Conservation (phyloP, 64 coral and sea anemone species). For the Acropora tenuis region DNA sequence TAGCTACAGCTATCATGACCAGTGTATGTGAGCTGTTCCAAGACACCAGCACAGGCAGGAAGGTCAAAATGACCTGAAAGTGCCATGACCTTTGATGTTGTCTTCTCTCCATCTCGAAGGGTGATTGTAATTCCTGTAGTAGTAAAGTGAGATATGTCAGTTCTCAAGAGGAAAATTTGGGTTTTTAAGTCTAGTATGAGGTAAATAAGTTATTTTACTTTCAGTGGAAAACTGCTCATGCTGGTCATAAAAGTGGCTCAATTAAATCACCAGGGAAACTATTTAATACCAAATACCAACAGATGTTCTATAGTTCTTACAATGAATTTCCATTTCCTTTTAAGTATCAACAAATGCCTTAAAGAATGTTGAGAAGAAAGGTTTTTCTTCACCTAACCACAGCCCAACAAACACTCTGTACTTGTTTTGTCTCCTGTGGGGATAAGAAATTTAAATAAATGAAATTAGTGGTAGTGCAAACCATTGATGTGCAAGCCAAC, state of each 20-base stretch:
- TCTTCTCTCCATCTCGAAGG: conserved; percentile 38
- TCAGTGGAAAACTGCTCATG: neutral
- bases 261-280: too few relatives aligned
- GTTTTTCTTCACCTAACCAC: too few relatives aligned
- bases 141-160: neutral
- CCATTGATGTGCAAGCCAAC: too few relatives aligned
- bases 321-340: conserved; percentile 1
- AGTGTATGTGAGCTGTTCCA: conserved; percentile 37
- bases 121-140: conserved; percentile 47
- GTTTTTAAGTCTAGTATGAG: neutral
- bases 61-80: conserved; percentile 42
- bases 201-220: neutral
- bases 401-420: conserved; percentile 25
- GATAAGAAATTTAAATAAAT: neutral
- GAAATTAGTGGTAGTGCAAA: too few relatives aligned
- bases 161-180: neutral
- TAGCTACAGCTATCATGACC: conserved; percentile 6
- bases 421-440: conserved; percentile 15
- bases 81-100: conserved; percentile 42
- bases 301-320: neutral
- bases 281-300: neutral
- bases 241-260: too few relatives aligned
- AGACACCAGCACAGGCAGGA: too few relatives aligned
- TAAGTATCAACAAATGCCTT: conserved; percentile 11
- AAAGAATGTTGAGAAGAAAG: too few relatives aligned